phyloP scores from a whole-genome alignment of 2,113 vertebrate genomes.

The Daphoenositta chrysoptera region DNA sequence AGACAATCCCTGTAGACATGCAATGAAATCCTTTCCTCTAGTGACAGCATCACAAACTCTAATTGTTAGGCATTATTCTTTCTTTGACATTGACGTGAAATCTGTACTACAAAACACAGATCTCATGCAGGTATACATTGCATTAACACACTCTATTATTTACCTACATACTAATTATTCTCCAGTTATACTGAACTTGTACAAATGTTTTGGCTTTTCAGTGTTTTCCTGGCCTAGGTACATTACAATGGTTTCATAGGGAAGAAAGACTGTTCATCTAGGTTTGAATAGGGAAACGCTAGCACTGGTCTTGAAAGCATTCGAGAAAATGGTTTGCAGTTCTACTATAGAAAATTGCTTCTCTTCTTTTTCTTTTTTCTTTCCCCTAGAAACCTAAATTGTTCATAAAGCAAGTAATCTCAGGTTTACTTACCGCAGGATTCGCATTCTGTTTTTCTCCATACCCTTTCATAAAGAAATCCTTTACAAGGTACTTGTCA shows the following conservation, averaged over 20 bases:
- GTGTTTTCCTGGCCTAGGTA: neutral
- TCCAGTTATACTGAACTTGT: neutral
- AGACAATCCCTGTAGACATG: slow-evolving; percentile 48
- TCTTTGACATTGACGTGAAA: slow-evolving; percentile 39
- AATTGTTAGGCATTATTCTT: slow-evolving; percentile 50
- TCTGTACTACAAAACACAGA: neutral
- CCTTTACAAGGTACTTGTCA: neutral
- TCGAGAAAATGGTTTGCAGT: neutral
- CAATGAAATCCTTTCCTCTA: slow-evolving; percentile 48
- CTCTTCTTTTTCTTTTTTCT: neutral
- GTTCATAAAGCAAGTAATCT: neutral
- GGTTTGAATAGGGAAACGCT: neutral
- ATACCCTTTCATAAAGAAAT: neutral
- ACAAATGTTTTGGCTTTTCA: neutral
- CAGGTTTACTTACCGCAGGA: neutral
- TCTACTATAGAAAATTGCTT: neutral
- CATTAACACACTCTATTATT: neutral
- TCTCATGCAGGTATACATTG: neutral
- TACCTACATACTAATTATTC: neutral
- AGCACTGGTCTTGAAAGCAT: neutral
- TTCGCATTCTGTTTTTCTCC: neutral
- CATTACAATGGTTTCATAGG: neutral
- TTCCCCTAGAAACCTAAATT: fast-evolving
- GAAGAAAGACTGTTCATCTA: neutral
- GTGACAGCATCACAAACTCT: slow-evolving; percentile 47